Evolutionary conservation across 2,888 invertebrate genomes (phyloP).

Genomic region (Platypus cylindrus): DNA sequence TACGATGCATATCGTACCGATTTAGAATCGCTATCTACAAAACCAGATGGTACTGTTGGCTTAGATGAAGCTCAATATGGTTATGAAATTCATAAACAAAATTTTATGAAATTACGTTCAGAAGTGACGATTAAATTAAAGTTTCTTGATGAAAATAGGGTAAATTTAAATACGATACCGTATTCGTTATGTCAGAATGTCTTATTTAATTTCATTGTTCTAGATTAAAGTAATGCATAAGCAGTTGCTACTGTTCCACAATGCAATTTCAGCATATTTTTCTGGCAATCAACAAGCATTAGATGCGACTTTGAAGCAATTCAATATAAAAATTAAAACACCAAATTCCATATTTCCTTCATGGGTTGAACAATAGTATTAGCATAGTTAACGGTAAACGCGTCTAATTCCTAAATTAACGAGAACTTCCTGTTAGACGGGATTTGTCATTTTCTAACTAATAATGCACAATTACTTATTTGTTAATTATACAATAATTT

Average conservation of each 20-base stretch:
- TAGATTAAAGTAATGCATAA: conserved; percentile 99
- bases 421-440: too few species aligned
- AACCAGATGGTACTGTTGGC: conserved; percentile 44
- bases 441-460: too few species aligned
- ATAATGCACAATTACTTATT: too few species aligned
- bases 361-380: conserved; percentile 62
- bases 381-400: conserved; percentile 6
- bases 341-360: conserved; percentile 66
- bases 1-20: conserved; percentile 97
- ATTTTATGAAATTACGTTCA: conserved; percentile 83
- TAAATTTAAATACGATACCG: conserved; percentile 35
- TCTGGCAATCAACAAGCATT: conserved; percentile 89
- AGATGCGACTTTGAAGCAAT: conserved; percentile 89
- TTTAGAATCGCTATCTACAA: conserved; percentile 66
- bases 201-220: conserved; percentile 13
- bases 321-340: conserved; percentile 80
- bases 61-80: conserved; percentile 70
- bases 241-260: conserved; percentile 88
- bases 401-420: too few species aligned
- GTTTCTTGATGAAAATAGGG: conserved; percentile 94
- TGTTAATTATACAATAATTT: too few species aligned
- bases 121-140: conserved; percentile 93
- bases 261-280: conserved; percentile 93
- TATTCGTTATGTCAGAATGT: too few species aligned
- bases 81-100: conserved; percentile 74